phyloP scores from a whole-genome alignment of 2,113 vertebrate genomes.

The Cyanocitta stelleri region DNA sequence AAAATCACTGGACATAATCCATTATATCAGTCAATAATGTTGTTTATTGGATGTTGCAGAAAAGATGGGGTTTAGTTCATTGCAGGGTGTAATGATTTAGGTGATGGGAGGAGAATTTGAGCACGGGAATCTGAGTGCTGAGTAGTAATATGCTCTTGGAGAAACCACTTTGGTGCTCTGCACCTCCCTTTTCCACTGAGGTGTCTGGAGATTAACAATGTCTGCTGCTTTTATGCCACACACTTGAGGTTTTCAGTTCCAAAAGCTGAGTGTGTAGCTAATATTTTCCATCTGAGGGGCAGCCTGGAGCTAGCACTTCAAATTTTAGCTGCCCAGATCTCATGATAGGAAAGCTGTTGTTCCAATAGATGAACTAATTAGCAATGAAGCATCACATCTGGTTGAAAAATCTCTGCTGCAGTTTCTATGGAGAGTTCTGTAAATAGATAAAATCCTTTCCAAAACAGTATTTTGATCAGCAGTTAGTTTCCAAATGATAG shows the following conservation, averaged over 20 bases:
- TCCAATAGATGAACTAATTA: slow-evolving; percentile 15
- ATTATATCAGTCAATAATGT: background rate
- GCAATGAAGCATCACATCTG: slow-evolving; percentile 14
- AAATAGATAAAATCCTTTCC: slow-evolving; percentile 37
- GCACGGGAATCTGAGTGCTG: background rate
- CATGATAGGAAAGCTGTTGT: background rate
- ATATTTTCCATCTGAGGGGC: slow-evolving; percentile 26
- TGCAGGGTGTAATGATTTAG: background rate
- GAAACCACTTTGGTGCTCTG: background rate
- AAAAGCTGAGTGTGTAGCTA: background rate
- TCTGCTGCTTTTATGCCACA: background rate
- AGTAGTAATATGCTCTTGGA: fast-evolving
- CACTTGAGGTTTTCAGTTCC: background rate
- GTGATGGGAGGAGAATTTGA: background rate
- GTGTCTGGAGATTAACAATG: background rate
- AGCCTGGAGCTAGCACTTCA: background rate
- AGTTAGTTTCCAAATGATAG: background rate
- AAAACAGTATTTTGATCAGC: slow-evolving; percentile 4
- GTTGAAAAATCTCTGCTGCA: background rate
- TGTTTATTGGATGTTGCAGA: background rate
- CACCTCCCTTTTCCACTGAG: background rate
- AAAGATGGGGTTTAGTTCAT: background rate
- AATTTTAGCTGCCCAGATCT: background rate
- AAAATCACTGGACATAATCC: background rate
- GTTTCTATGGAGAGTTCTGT: slow-evolving; percentile 38